Base-by-base conservation (phyloP, 2,888 invertebrate species). In the Pegoplata infirma region DNA sequence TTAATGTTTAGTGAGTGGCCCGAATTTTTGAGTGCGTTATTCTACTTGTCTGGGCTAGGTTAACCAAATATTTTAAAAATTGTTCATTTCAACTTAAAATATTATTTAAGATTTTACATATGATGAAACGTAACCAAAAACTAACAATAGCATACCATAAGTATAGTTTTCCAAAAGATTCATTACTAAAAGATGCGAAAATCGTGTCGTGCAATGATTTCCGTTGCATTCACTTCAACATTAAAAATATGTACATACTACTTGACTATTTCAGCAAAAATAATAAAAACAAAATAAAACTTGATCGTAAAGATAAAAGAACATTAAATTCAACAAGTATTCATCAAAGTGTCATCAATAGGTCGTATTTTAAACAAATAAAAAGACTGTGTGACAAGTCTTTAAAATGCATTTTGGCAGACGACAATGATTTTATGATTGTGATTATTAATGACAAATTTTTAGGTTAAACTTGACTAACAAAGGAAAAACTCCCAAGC, bases 281-380 rank as follows among this genome's bases (percentile, higher is more conserved):
- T 40, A 40, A 40, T 5, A n/a, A n/a, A 40, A 40, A 40, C 12
- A 40, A n/a, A 40, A 40, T 5, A n/a, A n/a, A 40, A 40, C 12
- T 5, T 49, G 53, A 64, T 78, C 46, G 51, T 12, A 53, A 28
- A 63, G 58, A 77, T 76, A 72, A 72, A 64, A 58, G 56, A 32
- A 19, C 51, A 53, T 49, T 12, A 58, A 59, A 61, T 56, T 47
- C 14, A 76, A 28, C 49, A 72, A 56, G 44, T 72, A 64, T 78
- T 78, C 74, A 78, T 78, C 74, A 78, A 78, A 74, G 68, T 77
- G 77, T 73, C 77, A 77, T 77, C 77, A 68, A 73, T 68, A 46
- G 73, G 53, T 77, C 72, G 72, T 63, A 46, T 58, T 76, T 59
- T 23, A 61, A 53, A 76, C 16, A 63, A 63, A 64, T 46, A 53